Conservation (phyloP, 1,140 invertebrate genomes). For the Drosophila kikkawai region DNA sequence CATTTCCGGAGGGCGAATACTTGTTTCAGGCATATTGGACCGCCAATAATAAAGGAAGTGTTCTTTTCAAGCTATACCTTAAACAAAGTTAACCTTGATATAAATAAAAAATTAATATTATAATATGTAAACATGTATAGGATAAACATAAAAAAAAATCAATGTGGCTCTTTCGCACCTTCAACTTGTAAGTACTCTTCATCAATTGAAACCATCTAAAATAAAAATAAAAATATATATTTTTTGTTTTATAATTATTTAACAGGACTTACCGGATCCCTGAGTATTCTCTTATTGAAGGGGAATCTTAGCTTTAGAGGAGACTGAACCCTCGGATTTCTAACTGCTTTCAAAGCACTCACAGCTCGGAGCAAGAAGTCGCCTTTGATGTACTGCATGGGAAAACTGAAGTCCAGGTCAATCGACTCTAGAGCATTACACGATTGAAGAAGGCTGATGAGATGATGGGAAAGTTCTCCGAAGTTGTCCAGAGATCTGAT, state of each 20-base stretch:
- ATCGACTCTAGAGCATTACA: neutral
- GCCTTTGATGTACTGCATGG: neutral
- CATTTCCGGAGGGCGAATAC: neutral
- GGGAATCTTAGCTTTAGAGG: neutral
- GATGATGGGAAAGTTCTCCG: neutral
- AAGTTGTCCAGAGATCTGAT: neutral
- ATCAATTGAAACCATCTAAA: neutral
- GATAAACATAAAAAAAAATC: neutral
- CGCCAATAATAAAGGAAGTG: neutral
- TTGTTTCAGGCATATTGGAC: neutral
- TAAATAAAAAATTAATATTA: neutral
- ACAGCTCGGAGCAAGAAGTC: neutral
- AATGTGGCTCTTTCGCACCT: neutral
- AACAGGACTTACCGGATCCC: constrained; percentile 1
- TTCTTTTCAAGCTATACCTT: neutral
- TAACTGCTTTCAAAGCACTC: neutral
- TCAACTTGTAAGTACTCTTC: neutral
- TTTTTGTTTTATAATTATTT: neutral
- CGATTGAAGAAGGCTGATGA: neutral
- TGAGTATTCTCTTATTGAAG: neutral
- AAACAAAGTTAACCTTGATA: no score
- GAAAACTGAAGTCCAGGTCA: neutral
- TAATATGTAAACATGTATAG: no score
- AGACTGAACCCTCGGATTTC: neutral
- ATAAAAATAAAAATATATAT: neutral